Evolutionary conservation across 2,113 vertebrate genomes (phyloP).

Genomic region (Pomatorhinus ruficollis): DNA sequence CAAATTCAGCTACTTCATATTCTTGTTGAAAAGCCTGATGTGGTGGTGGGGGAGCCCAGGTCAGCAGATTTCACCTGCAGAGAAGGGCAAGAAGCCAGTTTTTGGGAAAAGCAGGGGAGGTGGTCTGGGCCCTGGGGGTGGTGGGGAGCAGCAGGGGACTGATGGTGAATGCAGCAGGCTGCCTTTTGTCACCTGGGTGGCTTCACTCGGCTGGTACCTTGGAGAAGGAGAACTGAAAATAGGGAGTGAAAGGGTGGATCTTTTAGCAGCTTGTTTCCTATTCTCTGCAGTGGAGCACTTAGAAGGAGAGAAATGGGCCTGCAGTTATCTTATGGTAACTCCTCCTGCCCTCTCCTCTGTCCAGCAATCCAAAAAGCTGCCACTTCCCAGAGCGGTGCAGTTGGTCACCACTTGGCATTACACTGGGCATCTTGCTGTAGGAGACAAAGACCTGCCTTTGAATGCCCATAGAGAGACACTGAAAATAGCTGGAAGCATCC

Average conservation of each 20-base stretch:
- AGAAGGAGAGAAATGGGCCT: not conserved
- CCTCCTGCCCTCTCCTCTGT: not conserved
- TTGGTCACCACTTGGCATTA: fast-evolving
- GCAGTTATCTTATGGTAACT: not conserved
- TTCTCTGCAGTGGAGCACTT: not conserved
- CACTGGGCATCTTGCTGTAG: not conserved
- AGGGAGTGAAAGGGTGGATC: not conserved
- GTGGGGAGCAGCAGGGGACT: not conserved
- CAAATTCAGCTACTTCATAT: not conserved
- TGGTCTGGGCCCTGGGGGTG: fast-evolving
- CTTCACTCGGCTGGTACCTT: not conserved
- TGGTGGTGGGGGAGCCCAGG: fast-evolving
- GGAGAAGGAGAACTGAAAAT: not conserved
- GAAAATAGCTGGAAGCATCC: not conserved
- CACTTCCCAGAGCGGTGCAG: fast-evolving
- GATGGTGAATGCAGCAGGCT: not conserved
- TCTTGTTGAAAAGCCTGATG: not conserved
- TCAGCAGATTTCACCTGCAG: not conserved
- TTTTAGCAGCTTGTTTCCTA: not conserved
- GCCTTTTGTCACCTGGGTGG: not conserved
- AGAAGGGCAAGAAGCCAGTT: fast-evolving
- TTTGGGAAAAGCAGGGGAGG: not conserved
- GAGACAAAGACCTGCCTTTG: not conserved
- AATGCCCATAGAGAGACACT: not conserved
- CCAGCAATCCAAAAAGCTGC: not conserved